Base-by-base conservation (phyloP, 2,113 vertebrate species). In the Neogale vison region DNA sequence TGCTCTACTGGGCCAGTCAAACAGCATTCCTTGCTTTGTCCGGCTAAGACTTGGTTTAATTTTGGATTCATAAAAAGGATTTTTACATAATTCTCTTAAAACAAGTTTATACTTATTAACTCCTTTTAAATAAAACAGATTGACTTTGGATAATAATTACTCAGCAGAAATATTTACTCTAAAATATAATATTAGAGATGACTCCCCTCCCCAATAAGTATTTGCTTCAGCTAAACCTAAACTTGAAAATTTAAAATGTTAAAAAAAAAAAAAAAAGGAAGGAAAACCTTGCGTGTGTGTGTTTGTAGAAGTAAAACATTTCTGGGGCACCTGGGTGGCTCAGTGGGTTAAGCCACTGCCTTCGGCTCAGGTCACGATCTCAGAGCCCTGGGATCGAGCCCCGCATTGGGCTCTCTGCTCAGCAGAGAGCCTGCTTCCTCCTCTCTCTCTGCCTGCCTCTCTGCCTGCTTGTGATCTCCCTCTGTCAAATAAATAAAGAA, bases 111-210 rank as follows among this genome's bases (percentile, higher is more conserved):
- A 72, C 88, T 67, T 74, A 65, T 69, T 80, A 55, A 90, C 71
- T 94, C 50, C 88, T 90, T 87, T 96, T 88, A 90, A 83, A n/a
- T 71, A 52, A 90, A 83, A n/a, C 57, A 61, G 85, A 95, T 42
- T 65, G 47, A 45, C 52, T 89, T 91, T 76, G 81, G 34, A 31
- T 93, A 17, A 67, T 55, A 90, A 74, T 42, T 79, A 52, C 42
- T 95, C 11, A 88, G 47, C 76, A 95, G 95, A 93, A 93, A 39
- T 88, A 84, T 57, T 72, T 91, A 77, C 47, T 82, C 50, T n/a
- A 82, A 65, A 96, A 83, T 55, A 72, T 36, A 90, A 39, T 87
- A 77, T 76, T 57, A 63, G 83, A 96, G 20, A 67, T 55, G 55
- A 72, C 6, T 7, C 26, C 11, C 11, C 8, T 18, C 6, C 24